A percentile compares a stretch with the other conserved stretches of the same genome.
Conservation (phyloP, 2,888 invertebrate species). For the Eurois occulta region DNA sequence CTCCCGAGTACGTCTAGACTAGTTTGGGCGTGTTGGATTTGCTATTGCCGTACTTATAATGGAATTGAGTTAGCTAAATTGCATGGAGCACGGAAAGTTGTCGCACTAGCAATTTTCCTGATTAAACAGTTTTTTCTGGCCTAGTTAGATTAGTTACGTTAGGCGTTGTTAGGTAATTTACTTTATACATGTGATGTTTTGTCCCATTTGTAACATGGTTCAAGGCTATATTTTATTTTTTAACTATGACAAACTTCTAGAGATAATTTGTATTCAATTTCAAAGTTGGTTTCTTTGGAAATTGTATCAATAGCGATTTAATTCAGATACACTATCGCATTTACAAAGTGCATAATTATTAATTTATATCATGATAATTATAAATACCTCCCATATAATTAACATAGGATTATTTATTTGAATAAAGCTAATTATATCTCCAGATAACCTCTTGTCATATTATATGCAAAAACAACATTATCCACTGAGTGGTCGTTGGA, state of each 20-base stretch:
- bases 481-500: slow-evolving; percentile 14
- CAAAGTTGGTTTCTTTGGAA: background rate
- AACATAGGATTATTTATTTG: slow-evolving; percentile 51
- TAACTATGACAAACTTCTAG: background rate
- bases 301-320: background rate
- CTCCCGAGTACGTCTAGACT: slow-evolving; percentile 70
- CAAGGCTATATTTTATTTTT: background rate
- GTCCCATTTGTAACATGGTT: background rate
- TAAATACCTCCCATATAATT: slow-evolving; percentile 18
- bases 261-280: background rate
- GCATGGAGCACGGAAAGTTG: slow-evolving; percentile 34
- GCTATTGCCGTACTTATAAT: slow-evolving; percentile 47
- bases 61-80: slow-evolving; percentile 44
- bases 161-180: background rate
- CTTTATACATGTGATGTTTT: background rate
- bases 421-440: slow-evolving; percentile 36
- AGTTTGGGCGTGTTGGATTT: slow-evolving; percentile 56
- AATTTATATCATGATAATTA: slow-evolving; percentile 27
- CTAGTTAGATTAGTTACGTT: slow-evolving; percentile 10
- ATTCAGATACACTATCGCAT: slow-evolving; percentile 12
- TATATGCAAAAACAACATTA: slow-evolving; percentile 52
- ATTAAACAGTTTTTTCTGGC: slow-evolving; percentile 23
- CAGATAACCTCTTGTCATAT: slow-evolving; percentile 57
- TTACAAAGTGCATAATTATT: slow-evolving; percentile 32
- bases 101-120: slow-evolving; percentile 32